A percentile compares a stretch with the other conserved stretches of the same genome.
Evolutionary conservation across 2,888 invertebrate genomes (phyloP).

Genomic region (Lypha dubia): DNA sequence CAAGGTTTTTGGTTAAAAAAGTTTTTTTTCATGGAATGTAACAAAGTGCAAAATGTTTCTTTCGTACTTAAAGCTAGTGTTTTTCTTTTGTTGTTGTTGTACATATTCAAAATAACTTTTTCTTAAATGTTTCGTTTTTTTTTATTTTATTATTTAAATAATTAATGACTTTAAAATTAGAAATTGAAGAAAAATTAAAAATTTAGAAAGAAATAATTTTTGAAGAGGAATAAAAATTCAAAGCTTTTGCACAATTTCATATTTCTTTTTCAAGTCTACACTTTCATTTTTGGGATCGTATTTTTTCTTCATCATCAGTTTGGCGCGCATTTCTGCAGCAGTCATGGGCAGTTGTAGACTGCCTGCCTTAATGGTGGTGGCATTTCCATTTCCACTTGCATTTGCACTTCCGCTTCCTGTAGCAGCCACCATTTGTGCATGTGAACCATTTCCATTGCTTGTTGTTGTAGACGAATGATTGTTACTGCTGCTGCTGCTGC

Average conservation of each 20-base stretch:
- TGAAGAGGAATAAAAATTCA: slow-evolving; percentile 83
- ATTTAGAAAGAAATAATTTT: slow-evolving; percentile 8
- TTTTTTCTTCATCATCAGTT: slow-evolving; percentile 93
- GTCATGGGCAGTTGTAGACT: slow-evolving; percentile 93
- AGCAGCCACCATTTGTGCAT: slow-evolving; percentile 30
- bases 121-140: neutral
- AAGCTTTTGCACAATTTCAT: slow-evolving; percentile 96
- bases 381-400: slow-evolving; percentile 28
- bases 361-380: slow-evolving; percentile 77
- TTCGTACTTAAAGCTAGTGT: slow-evolving; percentile 50
- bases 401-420: slow-evolving; percentile 32
- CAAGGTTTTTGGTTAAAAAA: neutral
- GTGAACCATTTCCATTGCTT: slow-evolving; percentile 32
- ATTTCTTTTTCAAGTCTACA: slow-evolving; percentile 95
- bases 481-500: slow-evolving; percentile 12
- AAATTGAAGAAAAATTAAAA: neutral
- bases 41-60: slow-evolving; percentile 15
- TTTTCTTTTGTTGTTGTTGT: neutral
- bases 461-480: slow-evolving; percentile 61
- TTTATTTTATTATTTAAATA: slow-evolving; percentile 26
- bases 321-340: slow-evolving; percentile 95
- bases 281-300: slow-evolving; percentile 95
- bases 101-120: neutral
- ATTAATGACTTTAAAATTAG: slow-evolving; percentile 61
- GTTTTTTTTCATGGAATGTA: slow-evolving; percentile 10